Evolutionary conservation across 2,797 vertebrate species (phyloP).

Genomic region (Sternotherus odoratus): DNA sequence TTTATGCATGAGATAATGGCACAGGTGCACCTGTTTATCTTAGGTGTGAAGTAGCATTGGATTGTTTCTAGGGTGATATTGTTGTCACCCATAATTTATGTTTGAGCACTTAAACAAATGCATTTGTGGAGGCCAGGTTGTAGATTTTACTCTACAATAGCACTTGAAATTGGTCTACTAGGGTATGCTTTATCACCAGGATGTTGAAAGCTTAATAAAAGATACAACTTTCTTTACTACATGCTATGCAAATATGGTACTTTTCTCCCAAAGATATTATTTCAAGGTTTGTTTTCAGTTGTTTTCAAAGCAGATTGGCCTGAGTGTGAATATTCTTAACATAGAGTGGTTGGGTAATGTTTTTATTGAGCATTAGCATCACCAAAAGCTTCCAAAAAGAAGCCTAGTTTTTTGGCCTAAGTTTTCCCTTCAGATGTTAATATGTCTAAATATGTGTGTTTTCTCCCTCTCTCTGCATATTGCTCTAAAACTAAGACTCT

Average conservation of each 20-base stretch:
- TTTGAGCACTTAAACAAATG: not conserved
- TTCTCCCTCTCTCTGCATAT: accelerated
- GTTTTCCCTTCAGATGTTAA: not conserved
- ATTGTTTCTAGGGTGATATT: not conserved
- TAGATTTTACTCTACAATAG: not conserved
- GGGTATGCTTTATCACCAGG: not conserved
- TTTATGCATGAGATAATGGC: not conserved
- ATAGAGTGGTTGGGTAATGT: not conserved
- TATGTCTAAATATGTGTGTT: not conserved
- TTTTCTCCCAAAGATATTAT: not conserved
- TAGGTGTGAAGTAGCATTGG: not conserved
- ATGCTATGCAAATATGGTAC: not conserved
- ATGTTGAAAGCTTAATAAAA: not conserved
- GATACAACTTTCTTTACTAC: not conserved
- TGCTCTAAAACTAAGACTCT: not conserved
- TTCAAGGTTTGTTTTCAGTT: not conserved
- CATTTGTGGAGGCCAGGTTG: not conserved
- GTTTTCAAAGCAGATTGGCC: not conserved
- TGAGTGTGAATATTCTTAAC: not conserved
- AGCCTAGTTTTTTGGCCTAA: not conserved
- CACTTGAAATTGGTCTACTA: not conserved
- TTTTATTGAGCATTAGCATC: not conserved
- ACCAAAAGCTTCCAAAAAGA: not conserved
- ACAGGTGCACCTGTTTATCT: not conserved
- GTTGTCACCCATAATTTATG: not conserved